Evolutionary conservation across 2,797 vertebrate genomes (phyloP), one percentile per base, ranked within the genome.

Genomic region (Coregonus suidteri): DNA sequence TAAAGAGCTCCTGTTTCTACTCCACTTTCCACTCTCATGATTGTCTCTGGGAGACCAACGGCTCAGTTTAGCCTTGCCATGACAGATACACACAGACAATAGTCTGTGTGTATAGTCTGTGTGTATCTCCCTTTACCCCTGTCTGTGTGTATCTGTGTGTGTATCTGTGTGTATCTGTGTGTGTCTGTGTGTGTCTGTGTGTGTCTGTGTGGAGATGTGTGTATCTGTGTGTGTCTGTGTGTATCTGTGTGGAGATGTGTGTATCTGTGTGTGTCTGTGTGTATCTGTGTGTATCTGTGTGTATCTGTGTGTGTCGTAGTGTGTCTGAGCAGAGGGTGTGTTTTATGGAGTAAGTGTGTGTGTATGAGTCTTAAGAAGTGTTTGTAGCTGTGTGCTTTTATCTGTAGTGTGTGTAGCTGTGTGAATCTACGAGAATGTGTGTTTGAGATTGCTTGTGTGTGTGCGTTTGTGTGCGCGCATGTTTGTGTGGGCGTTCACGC

Each of bases 1-100:
- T 79, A 91, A 87, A 83, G 84, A 87, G 77, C 80, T 84, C 89
- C 82, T 88, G 87, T 90, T 91, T 85, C 85, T 71, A 75, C 51
- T 68, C 74, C 59, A 74, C 77, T 11, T 3, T 84, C 77, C 53
- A n/a, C 77, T 84, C 64, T 85, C 81, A 83, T 91, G 83, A 84
- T 83, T 86, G 80, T 81, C 79, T 75, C n/a, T 74, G 30, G 65
- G 52, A 73, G 73, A 41, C 41, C 41, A 47, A 47, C 56, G 47
- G 4, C 20, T 52, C 41, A n/a, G 37, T 14, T 66, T 62, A 47
- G 34, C 7, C 30, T 75, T 25, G 56, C 59, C 20, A 30, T 67
- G 18, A 20, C 25, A 25, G 25, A 25, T 25, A 25, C 25, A 25
- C 25, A 25, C 25, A 25, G 25, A 77, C 34, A 31, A 34, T 34